phyloP scores from a whole-genome alignment of 2,888 invertebrate genomes.

The Coenonympha glycerion region DNA sequence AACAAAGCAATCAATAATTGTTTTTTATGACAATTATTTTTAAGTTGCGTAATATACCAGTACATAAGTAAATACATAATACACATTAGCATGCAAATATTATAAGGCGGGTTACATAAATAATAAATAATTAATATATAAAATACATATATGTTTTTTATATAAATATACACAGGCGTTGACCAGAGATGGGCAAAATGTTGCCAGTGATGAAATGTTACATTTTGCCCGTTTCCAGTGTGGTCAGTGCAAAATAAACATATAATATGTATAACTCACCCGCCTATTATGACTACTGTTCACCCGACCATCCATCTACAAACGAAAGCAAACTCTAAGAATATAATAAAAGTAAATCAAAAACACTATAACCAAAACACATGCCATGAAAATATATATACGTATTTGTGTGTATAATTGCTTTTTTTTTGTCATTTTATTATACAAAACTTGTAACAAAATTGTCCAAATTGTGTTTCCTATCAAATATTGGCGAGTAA shows the following conservation, averaged over 20 bases:
- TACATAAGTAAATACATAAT: conserved; percentile 23
- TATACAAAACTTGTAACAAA: not conserved
- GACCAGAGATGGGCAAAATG: too few species aligned
- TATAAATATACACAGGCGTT: conserved; percentile 2
- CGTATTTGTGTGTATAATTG: not conserved
- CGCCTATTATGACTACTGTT: conserved; percentile 76
- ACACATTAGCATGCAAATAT: conserved; percentile 27
- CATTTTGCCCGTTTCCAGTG: too few species aligned
- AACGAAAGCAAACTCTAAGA: conserved; percentile 72
- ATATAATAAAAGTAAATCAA: conserved; percentile 44
- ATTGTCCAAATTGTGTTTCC: too few species aligned
- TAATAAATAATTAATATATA: conserved; percentile 31
- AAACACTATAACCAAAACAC: conserved; percentile 33
- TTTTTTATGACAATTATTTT: too few species aligned
- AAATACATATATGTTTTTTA: too few species aligned
- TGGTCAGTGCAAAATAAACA: conserved; percentile 38
- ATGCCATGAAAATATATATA: conserved; percentile 18
- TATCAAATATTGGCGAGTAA: too few species aligned
- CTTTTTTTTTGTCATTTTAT: not conserved
- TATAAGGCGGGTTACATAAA: conserved; percentile 41
- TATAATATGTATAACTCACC: conserved; percentile 62
- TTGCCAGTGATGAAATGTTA: too few species aligned
- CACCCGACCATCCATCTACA: conserved; percentile 77
- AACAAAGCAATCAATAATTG: too few species aligned
- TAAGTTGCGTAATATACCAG: not conserved